A percentile compares a stretch with the other conserved stretches of the same genome.
These are phyloP conservation scores for Palaemon carinicauda DNA, from an alignment of 1,140 invertebrate species.

Conservation along the genomic window DNA sequence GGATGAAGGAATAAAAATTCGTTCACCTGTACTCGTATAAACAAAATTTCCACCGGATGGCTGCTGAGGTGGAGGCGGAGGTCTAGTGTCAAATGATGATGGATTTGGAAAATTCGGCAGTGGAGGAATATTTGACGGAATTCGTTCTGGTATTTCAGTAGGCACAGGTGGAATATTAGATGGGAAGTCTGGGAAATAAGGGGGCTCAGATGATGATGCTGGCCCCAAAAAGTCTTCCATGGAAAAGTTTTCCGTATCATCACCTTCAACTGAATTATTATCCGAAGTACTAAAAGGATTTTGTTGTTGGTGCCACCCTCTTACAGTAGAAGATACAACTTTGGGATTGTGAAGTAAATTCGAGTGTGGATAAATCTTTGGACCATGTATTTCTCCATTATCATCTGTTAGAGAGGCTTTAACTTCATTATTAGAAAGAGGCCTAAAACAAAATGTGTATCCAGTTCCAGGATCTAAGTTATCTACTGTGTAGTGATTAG, in stretches of 20 bases:
- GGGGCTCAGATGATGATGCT: too few species aligned
- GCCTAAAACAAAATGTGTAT: conserved; percentile 30
- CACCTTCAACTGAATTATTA: too few species aligned
- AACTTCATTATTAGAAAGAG: conserved; percentile 14
- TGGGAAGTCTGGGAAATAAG: background rate
- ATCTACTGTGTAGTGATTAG: conserved; percentile 31
- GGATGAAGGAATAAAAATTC: too few species aligned
- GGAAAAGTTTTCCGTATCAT: too few species aligned
- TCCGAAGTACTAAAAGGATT: too few species aligned
- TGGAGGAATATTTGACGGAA: background rate
- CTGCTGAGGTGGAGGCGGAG: background rate
- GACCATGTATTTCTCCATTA: background rate
- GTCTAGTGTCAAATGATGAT: background rate
- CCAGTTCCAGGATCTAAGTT: conserved; percentile 5
- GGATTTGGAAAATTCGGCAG: background rate
- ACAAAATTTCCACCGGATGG: too few species aligned
- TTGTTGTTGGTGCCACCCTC: background rate
- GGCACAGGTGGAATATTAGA: background rate
- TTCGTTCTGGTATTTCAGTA: background rate
- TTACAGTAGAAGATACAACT: background rate
- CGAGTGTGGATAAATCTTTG: background rate
- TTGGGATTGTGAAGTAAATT: background rate
- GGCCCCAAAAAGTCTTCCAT: too few species aligned
- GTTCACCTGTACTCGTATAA: too few species aligned
- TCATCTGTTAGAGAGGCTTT: background rate